These are phyloP conservation scores for Phyllostomus hastatus DNA, from an alignment of 2,113 vertebrate genomes.

Conservation along the genomic window DNA sequence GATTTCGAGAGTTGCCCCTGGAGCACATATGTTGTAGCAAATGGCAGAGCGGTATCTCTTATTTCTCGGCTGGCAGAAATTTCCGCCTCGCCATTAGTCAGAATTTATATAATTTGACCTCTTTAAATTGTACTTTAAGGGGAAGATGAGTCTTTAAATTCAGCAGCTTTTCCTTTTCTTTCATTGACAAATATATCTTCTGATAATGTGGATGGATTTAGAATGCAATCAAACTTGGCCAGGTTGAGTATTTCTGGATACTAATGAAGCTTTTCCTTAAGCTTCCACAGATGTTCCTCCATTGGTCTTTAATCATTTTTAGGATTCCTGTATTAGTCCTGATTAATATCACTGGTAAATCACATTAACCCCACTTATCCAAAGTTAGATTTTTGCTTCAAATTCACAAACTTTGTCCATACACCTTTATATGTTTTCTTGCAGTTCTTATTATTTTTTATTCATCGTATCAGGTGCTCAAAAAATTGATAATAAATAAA, in stretches of 20 bases:
- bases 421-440: neutral
- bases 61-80: neutral
- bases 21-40: neutral
- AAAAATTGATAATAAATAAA: neutral
- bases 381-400: conserved; percentile 19
- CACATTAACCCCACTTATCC: neutral
- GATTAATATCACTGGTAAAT: conserved; percentile 14
- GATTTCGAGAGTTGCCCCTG: neutral
- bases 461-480: neutral
- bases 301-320: neutral
- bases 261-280: neutral
- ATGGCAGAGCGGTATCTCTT: neutral
- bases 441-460: neutral
- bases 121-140: conserved; percentile 11
- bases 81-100: neutral
- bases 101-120: neutral
- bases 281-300: neutral
- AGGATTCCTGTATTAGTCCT: neutral
- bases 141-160: conserved; percentile 6
- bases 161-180: neutral
- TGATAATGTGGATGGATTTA: neutral
- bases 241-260: conserved; percentile 6
- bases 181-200: neutral
- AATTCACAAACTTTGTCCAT: neutral
- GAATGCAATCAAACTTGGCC: neutral